phyloP scores from a whole-genome alignment of 2,888 invertebrate genomes.

The Baronia brevicornis region DNA sequence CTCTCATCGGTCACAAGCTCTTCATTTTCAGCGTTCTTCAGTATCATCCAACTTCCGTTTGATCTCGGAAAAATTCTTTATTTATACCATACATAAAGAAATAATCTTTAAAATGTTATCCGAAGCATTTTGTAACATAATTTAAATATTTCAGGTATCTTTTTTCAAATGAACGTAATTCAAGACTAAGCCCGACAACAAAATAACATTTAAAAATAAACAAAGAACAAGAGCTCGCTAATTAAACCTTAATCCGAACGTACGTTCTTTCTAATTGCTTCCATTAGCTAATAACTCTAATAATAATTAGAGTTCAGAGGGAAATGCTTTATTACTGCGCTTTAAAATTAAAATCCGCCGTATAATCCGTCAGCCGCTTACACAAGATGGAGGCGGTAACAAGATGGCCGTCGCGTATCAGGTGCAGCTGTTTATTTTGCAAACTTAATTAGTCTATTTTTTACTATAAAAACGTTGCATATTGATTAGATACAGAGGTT shows the following conservation, averaged over 20 bases:
- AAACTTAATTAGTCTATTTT: conserved; percentile 12
- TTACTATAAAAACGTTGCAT: too few relatives aligned
- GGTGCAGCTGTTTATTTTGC: conserved; percentile 16
- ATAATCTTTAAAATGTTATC: too few relatives aligned
- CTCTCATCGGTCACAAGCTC: too few relatives aligned
- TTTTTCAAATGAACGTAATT: conserved; percentile 6
- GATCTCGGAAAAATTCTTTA: too few relatives aligned
- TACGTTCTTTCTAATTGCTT: conserved; percentile 53
- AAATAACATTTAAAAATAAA: conserved; percentile 21
- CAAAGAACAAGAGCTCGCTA: conserved; percentile 45
- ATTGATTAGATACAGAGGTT: too few relatives aligned
- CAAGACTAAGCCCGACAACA: conserved; percentile 11
- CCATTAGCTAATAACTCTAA: conserved; percentile 59
- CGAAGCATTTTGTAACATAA: not conserved
- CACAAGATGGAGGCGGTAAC: conserved; percentile 36
- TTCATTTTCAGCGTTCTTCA: too few relatives aligned
- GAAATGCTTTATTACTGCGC: conserved; percentile 56
- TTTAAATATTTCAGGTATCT: not conserved
- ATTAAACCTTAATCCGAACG: conserved; percentile 57
- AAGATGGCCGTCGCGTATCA: conserved; percentile 35
- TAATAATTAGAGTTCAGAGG: conserved; percentile 53
- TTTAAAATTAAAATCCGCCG: conserved; percentile 41
- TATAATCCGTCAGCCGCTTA: conserved; percentile 57
- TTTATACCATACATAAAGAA: too few relatives aligned
- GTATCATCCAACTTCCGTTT: too few relatives aligned